Percentiles rank a stretch among this genome's conserved stretches.
Evolutionary conservation across 2,113 vertebrate species (phyloP).

Genomic region (Rhea pennata): DNA sequence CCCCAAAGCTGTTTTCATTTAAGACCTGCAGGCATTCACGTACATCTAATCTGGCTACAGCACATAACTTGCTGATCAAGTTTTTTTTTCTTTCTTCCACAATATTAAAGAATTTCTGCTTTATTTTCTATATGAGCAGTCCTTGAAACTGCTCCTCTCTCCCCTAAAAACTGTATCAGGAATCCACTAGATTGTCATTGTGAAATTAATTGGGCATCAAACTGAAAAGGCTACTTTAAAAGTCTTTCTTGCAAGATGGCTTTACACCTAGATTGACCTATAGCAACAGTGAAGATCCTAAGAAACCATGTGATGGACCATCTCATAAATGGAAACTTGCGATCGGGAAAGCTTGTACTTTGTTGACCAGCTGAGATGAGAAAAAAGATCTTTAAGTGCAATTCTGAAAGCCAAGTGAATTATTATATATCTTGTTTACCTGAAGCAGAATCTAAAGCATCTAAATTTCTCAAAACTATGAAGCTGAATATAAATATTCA

Average conservation of each 20-base stretch:
- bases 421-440: neutral
- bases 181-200: slow-evolving; percentile 27
- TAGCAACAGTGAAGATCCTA: neutral
- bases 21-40: neutral
- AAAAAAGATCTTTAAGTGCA: neutral
- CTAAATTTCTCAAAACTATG: neutral
- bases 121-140: neutral
- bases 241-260: neutral
- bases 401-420: neutral
- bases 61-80: neutral
- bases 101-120: neutral
- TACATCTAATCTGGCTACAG: neutral
- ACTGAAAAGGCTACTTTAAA: slow-evolving; percentile 46
- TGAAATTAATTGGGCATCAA: slow-evolving; percentile 33
- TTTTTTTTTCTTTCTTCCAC: neutral
- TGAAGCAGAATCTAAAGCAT: neutral
- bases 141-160: neutral
- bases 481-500: neutral
- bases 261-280: slow-evolving; percentile 5
- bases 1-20: neutral
- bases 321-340: neutral
- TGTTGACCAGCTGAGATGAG: neutral
- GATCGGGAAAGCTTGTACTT: slow-evolving; percentile 1
- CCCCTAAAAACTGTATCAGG: neutral
- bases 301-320: neutral